Percentiles rank a stretch among this genome's conserved stretches.
These are phyloP conservation scores for Drosophila mauritiana DNA, from an alignment of 1,140 invertebrate species.

Conservation along the genomic window DNA sequence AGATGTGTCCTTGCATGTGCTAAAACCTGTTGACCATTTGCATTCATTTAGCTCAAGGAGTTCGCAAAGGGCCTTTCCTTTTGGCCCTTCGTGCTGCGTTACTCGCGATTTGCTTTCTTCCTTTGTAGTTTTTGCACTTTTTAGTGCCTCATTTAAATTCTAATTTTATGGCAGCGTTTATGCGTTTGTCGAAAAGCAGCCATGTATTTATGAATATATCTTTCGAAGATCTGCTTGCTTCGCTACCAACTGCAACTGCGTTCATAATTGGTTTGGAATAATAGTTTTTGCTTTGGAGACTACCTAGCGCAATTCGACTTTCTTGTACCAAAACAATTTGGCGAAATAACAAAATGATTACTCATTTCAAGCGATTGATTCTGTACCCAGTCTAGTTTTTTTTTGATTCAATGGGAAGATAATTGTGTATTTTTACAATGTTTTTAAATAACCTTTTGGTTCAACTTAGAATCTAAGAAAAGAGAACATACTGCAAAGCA, in stretches of 20 bases:
- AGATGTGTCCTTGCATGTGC: constrained; percentile 43
- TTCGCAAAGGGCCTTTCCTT: constrained; percentile 3
- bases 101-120: constrained; percentile 17
- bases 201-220: constrained; percentile 54
- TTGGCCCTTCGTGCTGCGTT: constrained; percentile 1
- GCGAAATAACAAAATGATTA: constrained; percentile 11
- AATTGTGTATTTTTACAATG: neutral
- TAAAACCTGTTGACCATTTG: constrained; percentile 83
- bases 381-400: neutral
- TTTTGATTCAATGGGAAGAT: neutral
- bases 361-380: neutral
- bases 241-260: constrained; percentile 25
- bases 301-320: constrained; percentile 15
- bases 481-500: too few relatives aligned
- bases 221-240: constrained; percentile 42
- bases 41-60: constrained; percentile 64
- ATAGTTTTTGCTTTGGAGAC: constrained; percentile 31
- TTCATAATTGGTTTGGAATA: constrained; percentile 58
- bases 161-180: constrained; percentile 79
- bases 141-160: constrained; percentile 78
- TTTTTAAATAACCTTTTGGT: neutral
- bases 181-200: constrained; percentile 73
- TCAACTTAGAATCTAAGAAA: too few relatives aligned
- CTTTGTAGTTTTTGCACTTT: constrained; percentile 44
- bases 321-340: constrained; percentile 8